phyloP scores from a whole-genome alignment of 2,797 vertebrate genomes.

The Oreochromis grahami region DNA sequence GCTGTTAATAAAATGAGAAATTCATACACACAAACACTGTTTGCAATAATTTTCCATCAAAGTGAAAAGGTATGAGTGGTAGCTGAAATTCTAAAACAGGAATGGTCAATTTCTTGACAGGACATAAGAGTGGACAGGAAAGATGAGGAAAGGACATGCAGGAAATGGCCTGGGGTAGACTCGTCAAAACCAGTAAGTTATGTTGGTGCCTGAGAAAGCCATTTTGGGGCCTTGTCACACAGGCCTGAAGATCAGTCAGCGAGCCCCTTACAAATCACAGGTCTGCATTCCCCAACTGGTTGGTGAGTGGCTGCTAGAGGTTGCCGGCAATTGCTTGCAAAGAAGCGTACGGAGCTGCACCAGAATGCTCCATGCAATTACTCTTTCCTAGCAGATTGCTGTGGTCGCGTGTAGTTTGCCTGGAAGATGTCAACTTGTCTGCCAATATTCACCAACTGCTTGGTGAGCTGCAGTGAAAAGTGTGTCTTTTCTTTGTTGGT shows the following conservation, averaged over 20 bases:
- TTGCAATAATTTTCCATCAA: background rate
- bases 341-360: accelerated
- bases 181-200: background rate
- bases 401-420: accelerated
- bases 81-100: background rate
- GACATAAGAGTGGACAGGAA: background rate
- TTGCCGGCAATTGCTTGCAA: background rate
- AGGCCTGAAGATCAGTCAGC: background rate
- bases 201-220: background rate
- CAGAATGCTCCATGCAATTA: background rate
- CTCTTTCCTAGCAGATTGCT: background rate
- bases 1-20: accelerated
- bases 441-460: background rate
- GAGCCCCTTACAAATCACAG: background rate
- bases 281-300: background rate
- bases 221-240: no score
- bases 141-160: background rate
- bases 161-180: background rate
- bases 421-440: background rate
- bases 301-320: background rate
- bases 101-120: background rate
- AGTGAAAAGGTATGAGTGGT: background rate
- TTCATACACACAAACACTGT: background rate
- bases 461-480: background rate
- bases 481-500: background rate